phyloP scores from a whole-genome alignment of 2,888 invertebrate species.

The Tachystola acroxantha region DNA sequence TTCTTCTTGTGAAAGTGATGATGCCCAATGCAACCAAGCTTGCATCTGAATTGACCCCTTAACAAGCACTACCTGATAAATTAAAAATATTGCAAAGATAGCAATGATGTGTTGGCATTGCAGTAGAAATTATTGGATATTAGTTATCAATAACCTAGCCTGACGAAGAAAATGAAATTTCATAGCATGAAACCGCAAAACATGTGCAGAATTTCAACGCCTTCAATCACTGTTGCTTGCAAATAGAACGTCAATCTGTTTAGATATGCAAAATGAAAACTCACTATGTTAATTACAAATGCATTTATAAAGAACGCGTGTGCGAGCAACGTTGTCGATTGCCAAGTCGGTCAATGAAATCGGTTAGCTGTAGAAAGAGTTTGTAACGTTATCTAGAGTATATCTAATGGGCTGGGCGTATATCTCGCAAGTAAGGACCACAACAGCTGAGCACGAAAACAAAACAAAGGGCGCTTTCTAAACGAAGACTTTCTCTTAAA shows the following conservation, averaged over 20 bases:
- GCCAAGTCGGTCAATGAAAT: slow-evolving; percentile 45
- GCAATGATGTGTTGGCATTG: neutral
- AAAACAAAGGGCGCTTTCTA: slow-evolving; percentile 64
- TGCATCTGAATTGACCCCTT: slow-evolving; percentile 31
- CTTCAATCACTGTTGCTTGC: slow-evolving; percentile 30
- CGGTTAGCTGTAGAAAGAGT: slow-evolving; percentile 28
- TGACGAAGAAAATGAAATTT: slow-evolving; percentile 35
- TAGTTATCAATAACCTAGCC: neutral
- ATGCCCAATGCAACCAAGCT: slow-evolving; percentile 62
- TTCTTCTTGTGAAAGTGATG: slow-evolving; percentile 75
- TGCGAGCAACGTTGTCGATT: slow-evolving; percentile 28
- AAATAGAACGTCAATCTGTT: slow-evolving; percentile 47
- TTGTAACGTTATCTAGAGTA: slow-evolving; percentile 23
- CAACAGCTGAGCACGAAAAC: slow-evolving; percentile 46
- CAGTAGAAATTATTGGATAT: neutral
- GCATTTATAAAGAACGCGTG: slow-evolving; percentile 39
- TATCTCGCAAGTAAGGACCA: slow-evolving; percentile 39
- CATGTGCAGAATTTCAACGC: slow-evolving; percentile 34
- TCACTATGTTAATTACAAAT: slow-evolving; percentile 47
- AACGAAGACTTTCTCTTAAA: slow-evolving; percentile 56
- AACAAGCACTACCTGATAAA: slow-evolving; percentile 27
- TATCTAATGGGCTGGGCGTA: slow-evolving; percentile 30
- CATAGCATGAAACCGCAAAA: slow-evolving; percentile 26
- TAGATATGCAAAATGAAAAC: slow-evolving; percentile 52
- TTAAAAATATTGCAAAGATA: slow-evolving; percentile 18